A percentile compares a stretch with the other conserved stretches of the same genome.
Evolutionary conservation across 2,797 vertebrate species (phyloP).

Genomic region (Poecilia wingei): DNA sequence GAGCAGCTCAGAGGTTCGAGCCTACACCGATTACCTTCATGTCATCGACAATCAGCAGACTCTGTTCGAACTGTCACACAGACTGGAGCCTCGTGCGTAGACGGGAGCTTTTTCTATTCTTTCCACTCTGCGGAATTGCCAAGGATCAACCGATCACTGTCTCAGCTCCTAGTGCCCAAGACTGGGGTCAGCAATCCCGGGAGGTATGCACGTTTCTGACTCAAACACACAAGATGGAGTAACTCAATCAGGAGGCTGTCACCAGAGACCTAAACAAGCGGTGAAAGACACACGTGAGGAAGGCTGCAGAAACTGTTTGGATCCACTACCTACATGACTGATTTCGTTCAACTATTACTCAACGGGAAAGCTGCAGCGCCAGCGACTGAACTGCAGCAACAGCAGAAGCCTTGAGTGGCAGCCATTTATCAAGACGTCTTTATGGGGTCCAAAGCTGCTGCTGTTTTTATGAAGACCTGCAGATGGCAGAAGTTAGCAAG

Average conservation of each 20-base stretch:
- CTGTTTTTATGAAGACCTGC: conserved; percentile 10
- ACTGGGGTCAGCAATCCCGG: conserved; percentile 41
- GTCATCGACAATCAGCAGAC: conserved; percentile 98
- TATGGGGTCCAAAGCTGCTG: conserved; percentile 7
- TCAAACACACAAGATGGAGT: conserved; percentile 55
- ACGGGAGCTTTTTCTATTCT: conserved; percentile 15
- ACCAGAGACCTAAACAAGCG: conserved; percentile 17
- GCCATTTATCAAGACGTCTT: conserved; percentile 1
- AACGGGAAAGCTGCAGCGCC: conserved; percentile 6
- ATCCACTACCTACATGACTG: conserved; percentile 2
- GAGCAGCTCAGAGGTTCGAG: conserved; percentile 88
- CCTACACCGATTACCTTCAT: conserved; percentile 89
- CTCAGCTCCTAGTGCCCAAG: conserved; percentile 60
- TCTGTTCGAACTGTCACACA: conserved; percentile 94
- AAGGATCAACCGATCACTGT: conserved; percentile 40
- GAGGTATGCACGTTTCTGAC: conserved; percentile 16
- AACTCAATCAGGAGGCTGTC: conserved; percentile 39
- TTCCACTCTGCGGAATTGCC: conserved; percentile 33
- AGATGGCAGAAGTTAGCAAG: conserved; percentile 26
- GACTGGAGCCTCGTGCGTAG: conserved; percentile 91
- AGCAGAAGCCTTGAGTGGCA: conserved; percentile 20
- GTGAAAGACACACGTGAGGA: conserved; percentile 7
- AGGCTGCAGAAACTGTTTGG: conserved; percentile 22
- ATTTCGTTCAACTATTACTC: not conserved
- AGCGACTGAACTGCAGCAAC: conserved; percentile 11